phyloP scores from a whole-genome alignment of 2,797 vertebrate genomes.

The Halcyon badia region DNA sequence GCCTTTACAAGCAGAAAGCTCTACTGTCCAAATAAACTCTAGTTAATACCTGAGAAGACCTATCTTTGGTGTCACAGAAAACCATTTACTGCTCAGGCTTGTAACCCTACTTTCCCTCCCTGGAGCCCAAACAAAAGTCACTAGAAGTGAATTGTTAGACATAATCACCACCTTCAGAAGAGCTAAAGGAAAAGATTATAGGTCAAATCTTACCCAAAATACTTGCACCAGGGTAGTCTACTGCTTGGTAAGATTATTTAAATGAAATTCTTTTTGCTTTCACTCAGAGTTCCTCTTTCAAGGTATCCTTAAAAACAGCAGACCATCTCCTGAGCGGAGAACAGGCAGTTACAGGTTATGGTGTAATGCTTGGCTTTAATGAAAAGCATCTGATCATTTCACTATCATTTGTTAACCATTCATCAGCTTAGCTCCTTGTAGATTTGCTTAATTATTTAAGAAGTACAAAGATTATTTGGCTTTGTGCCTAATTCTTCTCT shows the following conservation, averaged over 20 bases:
- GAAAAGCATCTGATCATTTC: not conserved
- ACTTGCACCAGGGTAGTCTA: not conserved
- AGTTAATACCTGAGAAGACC: not conserved
- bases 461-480: constrained; percentile 31
- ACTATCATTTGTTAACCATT: not conserved
- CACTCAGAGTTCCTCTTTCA: not conserved
- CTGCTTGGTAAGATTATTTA: not conserved
- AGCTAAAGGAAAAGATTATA: not conserved
- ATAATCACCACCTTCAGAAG: not conserved
- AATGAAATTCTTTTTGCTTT: not conserved
- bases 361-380: not conserved
- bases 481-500: not conserved
- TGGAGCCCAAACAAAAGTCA: not conserved
- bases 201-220: not conserved
- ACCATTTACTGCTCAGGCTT: not conserved
- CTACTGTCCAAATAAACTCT: not conserved
- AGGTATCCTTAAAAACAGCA: not conserved
- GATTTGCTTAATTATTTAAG: constrained; percentile 32
- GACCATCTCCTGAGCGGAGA: not conserved
- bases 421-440: not conserved
- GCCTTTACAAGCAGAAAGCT: not conserved
- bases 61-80: not conserved
- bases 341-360: not conserved
- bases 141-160: not conserved
- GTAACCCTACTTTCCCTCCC: not conserved